These are phyloP conservation scores for Branchinecta sandiegonensis DNA, from an alignment of 2,888 invertebrate species.

Conservation along the genomic window DNA sequence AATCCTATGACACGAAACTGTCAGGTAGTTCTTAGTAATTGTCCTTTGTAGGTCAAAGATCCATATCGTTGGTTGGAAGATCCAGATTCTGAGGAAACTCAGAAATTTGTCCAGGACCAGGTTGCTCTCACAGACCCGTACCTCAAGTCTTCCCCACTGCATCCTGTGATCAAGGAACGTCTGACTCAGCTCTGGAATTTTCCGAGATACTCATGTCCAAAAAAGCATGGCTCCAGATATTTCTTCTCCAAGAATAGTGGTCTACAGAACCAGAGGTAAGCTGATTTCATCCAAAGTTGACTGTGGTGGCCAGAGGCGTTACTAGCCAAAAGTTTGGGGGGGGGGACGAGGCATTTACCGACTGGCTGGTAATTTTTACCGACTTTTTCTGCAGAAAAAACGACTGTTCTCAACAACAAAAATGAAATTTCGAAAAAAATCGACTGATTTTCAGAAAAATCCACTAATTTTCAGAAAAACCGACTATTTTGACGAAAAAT, in stretches of 20 bases:
- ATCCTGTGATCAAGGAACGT: conserved; percentile 55
- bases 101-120: conserved; percentile 73
- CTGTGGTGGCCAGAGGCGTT: no score
- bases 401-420: no score
- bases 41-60: conserved; percentile 53
- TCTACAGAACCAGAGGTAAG: conserved; percentile 84
- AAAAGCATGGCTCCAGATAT: conserved; percentile 63
- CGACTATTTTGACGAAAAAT: no score
- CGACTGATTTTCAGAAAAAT: no score
- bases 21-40: neutral
- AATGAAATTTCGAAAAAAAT: no score
- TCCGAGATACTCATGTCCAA: conserved; percentile 83
- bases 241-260: conserved; percentile 88
- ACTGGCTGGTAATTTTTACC: no score
- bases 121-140: conserved; percentile 76
- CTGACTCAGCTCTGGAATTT: conserved; percentile 88
- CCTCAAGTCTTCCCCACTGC: conserved; percentile 56
- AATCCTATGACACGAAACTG: neutral
- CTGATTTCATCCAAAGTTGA: neutral
- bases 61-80: conserved; percentile 95
- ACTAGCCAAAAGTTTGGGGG: no score
- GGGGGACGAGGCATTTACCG: no score
- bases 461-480: no score
- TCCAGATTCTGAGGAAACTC: conserved; percentile 80
- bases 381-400: no score